phyloP scores from a whole-genome alignment of 1,140 invertebrate genomes.

The Halesus radiatus region DNA sequence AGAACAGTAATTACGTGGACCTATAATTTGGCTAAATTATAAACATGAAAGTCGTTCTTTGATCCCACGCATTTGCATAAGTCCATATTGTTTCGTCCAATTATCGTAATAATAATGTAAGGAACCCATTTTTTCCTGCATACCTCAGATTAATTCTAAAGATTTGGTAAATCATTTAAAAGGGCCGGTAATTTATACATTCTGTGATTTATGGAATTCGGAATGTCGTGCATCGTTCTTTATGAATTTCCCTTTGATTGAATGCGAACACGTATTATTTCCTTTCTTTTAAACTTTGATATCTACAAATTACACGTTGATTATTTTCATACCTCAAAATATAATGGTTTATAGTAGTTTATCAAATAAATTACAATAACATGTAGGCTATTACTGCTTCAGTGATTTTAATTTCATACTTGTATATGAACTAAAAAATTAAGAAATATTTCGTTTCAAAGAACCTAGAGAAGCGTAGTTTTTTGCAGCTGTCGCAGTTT shows the following conservation, averaged over 20 bases:
- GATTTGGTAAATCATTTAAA: slow-evolving; percentile 8
- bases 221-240: slow-evolving; percentile 33
- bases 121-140: slow-evolving; percentile 4
- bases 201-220: slow-evolving; percentile 24
- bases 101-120: slow-evolving; percentile 35
- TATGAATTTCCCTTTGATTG: slow-evolving; percentile 22
- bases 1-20: slow-evolving; percentile 19
- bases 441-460: background rate
- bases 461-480: background rate
- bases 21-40: slow-evolving; percentile 36
- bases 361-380: background rate
- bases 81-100: slow-evolving; percentile 40
- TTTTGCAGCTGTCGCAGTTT: background rate
- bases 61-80: slow-evolving; percentile 36
- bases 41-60: slow-evolving; percentile 31
- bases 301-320: slow-evolving; percentile 4
- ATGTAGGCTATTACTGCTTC: background rate
- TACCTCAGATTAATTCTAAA: slow-evolving; percentile 28
- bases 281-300: slow-evolving; percentile 20
- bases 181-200: background rate
- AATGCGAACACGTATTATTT: slow-evolving; percentile 6
- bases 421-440: background rate
- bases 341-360: background rate
- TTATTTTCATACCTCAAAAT: background rate
- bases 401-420: background rate